Base-by-base conservation (phyloP, 2,888 invertebrate species). In the Monoplex corrugatus region DNA sequence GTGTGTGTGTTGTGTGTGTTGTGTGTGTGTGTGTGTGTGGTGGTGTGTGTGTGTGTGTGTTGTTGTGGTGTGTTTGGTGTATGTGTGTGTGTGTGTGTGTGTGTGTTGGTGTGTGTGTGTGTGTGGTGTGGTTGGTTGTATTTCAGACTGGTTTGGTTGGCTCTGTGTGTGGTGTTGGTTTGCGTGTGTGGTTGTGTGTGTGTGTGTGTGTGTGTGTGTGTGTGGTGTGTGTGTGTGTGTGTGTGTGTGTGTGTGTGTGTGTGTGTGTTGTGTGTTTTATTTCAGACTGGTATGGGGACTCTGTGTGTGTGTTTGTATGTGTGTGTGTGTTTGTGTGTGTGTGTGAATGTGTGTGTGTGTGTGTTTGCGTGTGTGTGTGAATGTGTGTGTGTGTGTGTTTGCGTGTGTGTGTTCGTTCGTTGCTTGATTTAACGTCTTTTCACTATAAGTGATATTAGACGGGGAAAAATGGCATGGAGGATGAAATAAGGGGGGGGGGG, bases 221-320 rank as follows among this genome's bases (percentile, higher is more conserved):
- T n/a, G 6, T 68, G 68, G 68, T 68, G 32, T 8, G 68, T 28
- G 28, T 50, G 8, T 13, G 50, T 13, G 63, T 16, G 63, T 3
- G 63, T 63, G 63, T 23, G 63, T 63, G 63, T 23, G 63, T 63
- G 23, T 63, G 63, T 63, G 63, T 63, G 63, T 63, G 63, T 16
- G 16, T n/a, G n/a, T n/a, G n/a, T n/a, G n/a, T n/a, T n/a, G n/a
- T n/a, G n/a, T n/a, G n/a, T n/a, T n/a, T n/a, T n/a, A n/a, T 68
- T n/a, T 68, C 68, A 68, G 68, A 68, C 28, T 68, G 68, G 68
- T 68, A 68, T 8, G 68, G 68, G 28, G 68, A 68, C 68, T 68
- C 19, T 13, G 50, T 13, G 63, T 16, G 63, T 3, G 63, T 63
- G 63, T 23, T 16, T 63, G 63, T 23, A 28, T 63, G 23, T 63